Conservation (phyloP, 2,888 invertebrate species). For the Eristalis pertinax region DNA sequence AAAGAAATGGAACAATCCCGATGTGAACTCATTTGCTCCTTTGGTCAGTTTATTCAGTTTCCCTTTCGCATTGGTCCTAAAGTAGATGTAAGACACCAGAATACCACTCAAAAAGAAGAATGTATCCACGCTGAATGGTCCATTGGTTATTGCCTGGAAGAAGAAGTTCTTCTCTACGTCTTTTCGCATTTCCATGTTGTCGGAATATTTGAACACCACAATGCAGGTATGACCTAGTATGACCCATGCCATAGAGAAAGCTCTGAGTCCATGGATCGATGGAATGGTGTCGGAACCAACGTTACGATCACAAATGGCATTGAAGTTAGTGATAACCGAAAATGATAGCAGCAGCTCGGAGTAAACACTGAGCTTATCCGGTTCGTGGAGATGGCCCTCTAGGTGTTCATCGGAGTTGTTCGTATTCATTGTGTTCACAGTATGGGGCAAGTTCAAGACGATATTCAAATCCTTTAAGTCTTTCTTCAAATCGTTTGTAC, state of each 20-base stretch:
- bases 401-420: slow-evolving; percentile 84
- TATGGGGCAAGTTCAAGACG: slow-evolving; percentile 81
- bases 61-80: slow-evolving; percentile 89
- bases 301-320: slow-evolving; percentile 89
- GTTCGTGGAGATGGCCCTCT: slow-evolving; percentile 82
- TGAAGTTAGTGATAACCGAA: slow-evolving; percentile 89
- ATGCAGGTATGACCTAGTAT: slow-evolving; percentile 89
- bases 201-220: slow-evolving; percentile 91
- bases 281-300: slow-evolving; percentile 91
- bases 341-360: slow-evolving; percentile 88
- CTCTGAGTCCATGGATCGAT: slow-evolving; percentile 87
- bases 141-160: slow-evolving; percentile 90
- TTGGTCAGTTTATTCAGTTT: slow-evolving; percentile 86
- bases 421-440: slow-evolving; percentile 77
- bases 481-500: slow-evolving; percentile 77
- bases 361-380: slow-evolving; percentile 80
- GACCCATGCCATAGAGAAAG: slow-evolving; percentile 87
- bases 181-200: slow-evolving; percentile 88
- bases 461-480: slow-evolving; percentile 79
- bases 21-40: slow-evolving; percentile 84
- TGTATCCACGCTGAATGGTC: slow-evolving; percentile 90
- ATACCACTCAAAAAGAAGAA: slow-evolving; percentile 93
- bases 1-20: slow-evolving; percentile 87
- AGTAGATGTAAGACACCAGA: slow-evolving; percentile 92
- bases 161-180: slow-evolving; percentile 89